phyloP scores from a whole-genome alignment of 2,113 vertebrate species.

The Sarotherodon lohbergeri region DNA sequence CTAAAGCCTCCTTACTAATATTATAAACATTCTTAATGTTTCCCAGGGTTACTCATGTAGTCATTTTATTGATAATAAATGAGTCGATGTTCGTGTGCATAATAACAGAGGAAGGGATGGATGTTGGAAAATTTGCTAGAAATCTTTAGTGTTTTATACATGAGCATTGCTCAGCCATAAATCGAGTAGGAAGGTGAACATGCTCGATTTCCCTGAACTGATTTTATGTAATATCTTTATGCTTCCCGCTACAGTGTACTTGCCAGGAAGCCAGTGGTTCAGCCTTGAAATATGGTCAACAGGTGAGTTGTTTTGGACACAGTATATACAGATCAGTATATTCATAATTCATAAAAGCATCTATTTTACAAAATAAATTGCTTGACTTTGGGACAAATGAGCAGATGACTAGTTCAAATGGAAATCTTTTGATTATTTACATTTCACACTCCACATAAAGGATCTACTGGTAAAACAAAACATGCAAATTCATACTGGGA shows the following conservation, averaged over 20 bases:
- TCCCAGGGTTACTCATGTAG: neutral
- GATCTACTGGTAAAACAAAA: neutral
- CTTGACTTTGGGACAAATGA: neutral
- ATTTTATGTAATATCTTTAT: neutral
- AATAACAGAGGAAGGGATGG: neutral
- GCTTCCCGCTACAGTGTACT: neutral
- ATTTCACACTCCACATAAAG: neutral
- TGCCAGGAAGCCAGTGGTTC: neutral
- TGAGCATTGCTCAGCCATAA: neutral
- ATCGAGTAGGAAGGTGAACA: neutral
- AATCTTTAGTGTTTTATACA: neutral
- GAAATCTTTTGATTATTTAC: neutral
- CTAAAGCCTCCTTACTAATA: neutral
- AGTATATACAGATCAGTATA: neutral
- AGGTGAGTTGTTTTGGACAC: neutral
- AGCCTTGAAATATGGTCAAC: neutral
- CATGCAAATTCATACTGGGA: neutral
- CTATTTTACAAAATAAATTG: neutral
- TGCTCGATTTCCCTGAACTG: neutral
- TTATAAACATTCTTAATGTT: neutral
- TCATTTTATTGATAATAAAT: neutral
- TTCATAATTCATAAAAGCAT: neutral
- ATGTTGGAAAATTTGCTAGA: neutral
- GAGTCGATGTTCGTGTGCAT: rapidly evolving
- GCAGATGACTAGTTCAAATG: neutral